Evolutionary conservation across 2,888 invertebrate genomes (phyloP), one percentile per base, ranked within the genome.

Genomic region (Onchidella celtica): DNA sequence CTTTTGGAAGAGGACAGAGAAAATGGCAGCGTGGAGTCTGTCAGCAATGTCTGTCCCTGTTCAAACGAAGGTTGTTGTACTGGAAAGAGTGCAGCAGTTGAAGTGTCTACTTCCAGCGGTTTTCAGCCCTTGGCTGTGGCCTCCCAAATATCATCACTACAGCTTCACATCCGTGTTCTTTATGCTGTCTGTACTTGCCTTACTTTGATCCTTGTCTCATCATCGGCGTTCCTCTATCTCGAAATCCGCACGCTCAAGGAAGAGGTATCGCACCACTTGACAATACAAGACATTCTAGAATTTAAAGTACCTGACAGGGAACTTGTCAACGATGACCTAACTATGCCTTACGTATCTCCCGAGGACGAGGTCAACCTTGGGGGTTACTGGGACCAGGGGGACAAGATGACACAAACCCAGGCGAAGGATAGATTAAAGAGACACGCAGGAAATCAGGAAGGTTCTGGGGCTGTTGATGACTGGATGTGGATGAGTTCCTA

Each of bases 401-500:
- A 47, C 6, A 17, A 36, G 29, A 38, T 32, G 3, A 63, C 59
- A 0, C 59, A 61, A n/a, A 38, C 59, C 6, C 11, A 29, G 4
- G 2, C 0, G 32, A 6, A 47, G 63, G 24, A 17, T 1, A 75
- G 83, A 38, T 36, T 3, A 32, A 76, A 47, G 61, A 72, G 79
- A 47, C 72, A 73, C 2, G 66, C 66, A 2, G 55, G 29, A 27
- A 11, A 59, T 2, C 29, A 57, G 3, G 65, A 65, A n/a, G 63
- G 66, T 2, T 32, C 76, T 32, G 77, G 69, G 11, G 61, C 79
- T n/a, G 38, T 70, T n/a, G 79, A 70, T 3, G 76, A 83, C 27
- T 83, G 79, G 79, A 57, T 79, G 59, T 83, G 83, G 79, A 73
- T 80, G 72, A 72, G 47, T 29, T 80, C 83, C n/a, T 77, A 76